Percentiles rank a stretch among this genome's conserved stretches.
Evolutionary conservation across 1,140 invertebrate genomes (phyloP).

Genomic region (Cepaea nemoralis): DNA sequence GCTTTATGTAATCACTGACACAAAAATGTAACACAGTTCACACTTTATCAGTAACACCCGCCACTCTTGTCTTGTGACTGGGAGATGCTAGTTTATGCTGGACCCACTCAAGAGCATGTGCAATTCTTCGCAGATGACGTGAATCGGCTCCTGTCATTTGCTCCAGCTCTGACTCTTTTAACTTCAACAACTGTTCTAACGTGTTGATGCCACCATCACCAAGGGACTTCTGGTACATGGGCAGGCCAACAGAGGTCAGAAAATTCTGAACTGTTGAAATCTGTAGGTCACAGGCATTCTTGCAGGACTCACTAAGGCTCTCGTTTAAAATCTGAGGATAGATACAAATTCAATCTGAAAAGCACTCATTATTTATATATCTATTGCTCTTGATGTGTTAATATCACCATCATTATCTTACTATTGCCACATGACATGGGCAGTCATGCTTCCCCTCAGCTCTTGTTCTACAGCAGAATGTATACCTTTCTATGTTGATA

Average conservation of each 20-base stretch:
- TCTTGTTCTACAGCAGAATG: too few species aligned
- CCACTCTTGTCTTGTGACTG: slow-evolving; percentile 39
- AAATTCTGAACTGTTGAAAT: slow-evolving; percentile 68
- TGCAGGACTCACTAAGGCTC: slow-evolving; percentile 66
- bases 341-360: slow-evolving; percentile 36
- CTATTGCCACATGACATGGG: too few species aligned
- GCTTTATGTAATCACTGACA: background rate
- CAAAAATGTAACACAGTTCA: background rate
- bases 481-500: too few species aligned
- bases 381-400: too few species aligned
- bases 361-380: too few species aligned
- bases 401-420: too few species aligned
- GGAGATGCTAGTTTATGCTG: slow-evolving; percentile 55
- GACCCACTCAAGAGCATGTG: slow-evolving; percentile 67
- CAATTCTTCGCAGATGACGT: slow-evolving; percentile 61
- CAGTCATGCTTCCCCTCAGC: too few species aligned
- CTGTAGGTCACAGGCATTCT: slow-evolving; percentile 67
- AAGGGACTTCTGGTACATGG: slow-evolving; percentile 70
- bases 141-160: slow-evolving; percentile 55
- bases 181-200: slow-evolving; percentile 54
- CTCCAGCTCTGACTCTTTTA: slow-evolving; percentile 57
- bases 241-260: slow-evolving; percentile 71
- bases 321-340: slow-evolving; percentile 70
- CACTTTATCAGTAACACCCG: slow-evolving; percentile 26
- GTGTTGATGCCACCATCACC: slow-evolving; percentile 46